Base-by-base conservation (phyloP, 1,140 invertebrate species). In the Scaptomyza hsui region DNA sequence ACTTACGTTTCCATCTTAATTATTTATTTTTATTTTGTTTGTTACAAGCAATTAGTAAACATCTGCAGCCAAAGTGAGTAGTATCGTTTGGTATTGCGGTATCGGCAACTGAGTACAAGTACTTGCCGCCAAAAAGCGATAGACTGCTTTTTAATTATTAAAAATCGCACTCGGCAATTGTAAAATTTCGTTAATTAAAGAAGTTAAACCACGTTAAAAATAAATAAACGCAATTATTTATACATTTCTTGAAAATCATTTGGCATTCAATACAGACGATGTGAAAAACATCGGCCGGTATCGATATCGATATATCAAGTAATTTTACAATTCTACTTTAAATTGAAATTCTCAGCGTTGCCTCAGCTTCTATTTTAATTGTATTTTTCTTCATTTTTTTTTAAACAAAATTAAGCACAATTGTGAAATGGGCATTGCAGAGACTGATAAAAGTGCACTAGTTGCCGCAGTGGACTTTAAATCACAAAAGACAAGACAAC, bases 1-100 rank as follows among this genome's bases (percentile, higher is more conserved):
- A 48, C 73, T 60, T 39, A 80, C 77, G 52, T 68, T 72, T 80
- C 77, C 77, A 80, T 75, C 1, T 16, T 42, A 7, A 26, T 76
- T 39, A 26, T 18, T 12, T 42, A 16, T n/a, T 29, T 29, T 29
- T 29, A 29, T 9, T 32, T 24, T 32, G 2, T 13, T 21, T 12
- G n/a, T 15, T 13, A 41, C 9, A 13, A 59, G 32, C 13, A 42
- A 56, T n/a, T 44, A 51, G 63, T 67, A 60, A 67, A 67, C 55
- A 67, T 13, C 19, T 21, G 19, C 12, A 41, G 10, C 35, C 9
- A 41, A n/a, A 13, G 9, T n/a, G 24, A 44, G 55, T 59, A 32
- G 16, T 35, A 67, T 15, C 45, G 63, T 51, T 19, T 21, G 21
- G 9, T 13, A 26, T 6, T 4, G 37, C 13, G n/a, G 19, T 21